phyloP scores from a whole-genome alignment of 1,140 invertebrate genomes.

The Anastrepha obliqua region DNA sequence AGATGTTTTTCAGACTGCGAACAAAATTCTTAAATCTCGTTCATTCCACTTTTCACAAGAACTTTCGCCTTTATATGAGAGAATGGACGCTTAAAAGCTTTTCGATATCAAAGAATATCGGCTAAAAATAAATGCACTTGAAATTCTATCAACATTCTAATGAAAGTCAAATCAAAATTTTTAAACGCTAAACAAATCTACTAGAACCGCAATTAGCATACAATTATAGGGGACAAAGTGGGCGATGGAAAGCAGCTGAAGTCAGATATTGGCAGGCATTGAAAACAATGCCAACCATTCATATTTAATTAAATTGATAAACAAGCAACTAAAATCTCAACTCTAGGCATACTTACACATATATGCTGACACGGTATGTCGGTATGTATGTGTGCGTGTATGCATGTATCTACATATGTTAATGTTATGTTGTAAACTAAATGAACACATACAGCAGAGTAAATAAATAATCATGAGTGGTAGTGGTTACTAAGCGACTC shows the following conservation, averaged over 20 bases:
- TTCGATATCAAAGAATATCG: too few relatives aligned
- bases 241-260: not conserved
- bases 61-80: too few relatives aligned
- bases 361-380: not conserved
- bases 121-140: too few relatives aligned
- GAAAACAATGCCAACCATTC: conserved; percentile 15
- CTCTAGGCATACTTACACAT: not conserved
- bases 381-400: too few relatives aligned
- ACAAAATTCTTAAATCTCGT: too few relatives aligned
- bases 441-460: not conserved
- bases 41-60: too few relatives aligned
- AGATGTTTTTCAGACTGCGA: too few relatives aligned
- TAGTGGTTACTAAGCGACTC: not conserved
- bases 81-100: too few relatives aligned
- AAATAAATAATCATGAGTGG: not conserved
- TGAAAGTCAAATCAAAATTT: too few relatives aligned
- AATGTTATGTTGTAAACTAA: not conserved
- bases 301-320: conserved; percentile 26
- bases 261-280: not conserved
- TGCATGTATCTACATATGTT: not conserved
- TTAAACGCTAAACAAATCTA: not conserved
- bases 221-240: not conserved
- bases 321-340: conserved; percentile 3
- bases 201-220: not conserved
- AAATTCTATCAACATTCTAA: too few relatives aligned